Evolutionary conservation across 1,140 invertebrate genomes (phyloP), one percentile per base, ranked within the genome.

Genomic region (Ceratina japonica): DNA sequence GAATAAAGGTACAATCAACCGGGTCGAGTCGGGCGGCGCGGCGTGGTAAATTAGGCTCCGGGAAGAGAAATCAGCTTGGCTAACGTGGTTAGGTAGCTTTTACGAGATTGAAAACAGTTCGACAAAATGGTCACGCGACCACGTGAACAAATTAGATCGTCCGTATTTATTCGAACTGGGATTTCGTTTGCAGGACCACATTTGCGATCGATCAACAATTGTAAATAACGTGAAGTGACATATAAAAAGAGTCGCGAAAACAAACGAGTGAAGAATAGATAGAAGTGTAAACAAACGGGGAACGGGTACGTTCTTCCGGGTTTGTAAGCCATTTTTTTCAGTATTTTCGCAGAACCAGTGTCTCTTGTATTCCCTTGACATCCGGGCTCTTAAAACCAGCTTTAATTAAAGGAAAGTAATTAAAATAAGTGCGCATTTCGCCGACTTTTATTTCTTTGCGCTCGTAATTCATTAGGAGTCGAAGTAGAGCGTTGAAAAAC

Each of bases 81-180:
- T 87, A 87, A 87, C 86, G 75, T 61, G 24, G 75, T 87, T 87
- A 83, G 78, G 56, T 61, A 66, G 83, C 80, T 87, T 87, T 87
- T 83, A 85, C 81, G 76, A 79, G 81, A 87, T 87, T 85, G 86
- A 87, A 87, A 87, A 87, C 86, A 83, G 75, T 71, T 59, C 72
- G 83, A 72, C 74, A 71, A 87, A 87, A 87, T 73, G 83, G 24
- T 78, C 65, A 52, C 69, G 37, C 70, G 68, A 84, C 73, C 75
- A 27, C 82, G 75, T 65, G 72, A 61, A 80, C 79, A 77, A 87
- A 87, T 76, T 76, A 78, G 87, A 78, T 85, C 83, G 80, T n/a
- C 76, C 49, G 37, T 66, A 74, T 70, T 72, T 77, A 84, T 81
- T 69, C 59, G 24, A 58, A n/a, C 44, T 0, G 10, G 49, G 37